Evolutionary conservation across 2,113 vertebrate genomes (phyloP).

Genomic region (Lucifuga dentata): DNA sequence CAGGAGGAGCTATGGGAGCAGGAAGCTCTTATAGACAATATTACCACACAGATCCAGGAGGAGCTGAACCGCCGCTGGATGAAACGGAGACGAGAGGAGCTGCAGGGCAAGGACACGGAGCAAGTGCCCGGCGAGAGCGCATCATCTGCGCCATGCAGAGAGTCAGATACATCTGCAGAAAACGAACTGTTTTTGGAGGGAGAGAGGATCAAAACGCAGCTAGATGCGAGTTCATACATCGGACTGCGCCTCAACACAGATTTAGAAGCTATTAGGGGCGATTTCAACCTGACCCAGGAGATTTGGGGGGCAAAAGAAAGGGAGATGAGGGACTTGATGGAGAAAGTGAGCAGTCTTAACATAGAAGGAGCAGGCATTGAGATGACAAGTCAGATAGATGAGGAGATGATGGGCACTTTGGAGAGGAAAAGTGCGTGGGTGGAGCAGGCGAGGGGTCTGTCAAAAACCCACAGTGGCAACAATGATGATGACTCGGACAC

Average conservation of each 20-base stretch:
- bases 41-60: constrained; percentile 88
- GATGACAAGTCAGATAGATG: constrained; percentile 24
- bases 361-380: constrained; percentile 54
- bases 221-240: constrained; percentile 92
- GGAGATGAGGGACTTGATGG: constrained; percentile 87
- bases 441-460: constrained; percentile 85
- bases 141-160: background rate
- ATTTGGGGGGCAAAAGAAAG: constrained; percentile 85
- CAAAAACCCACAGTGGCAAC: constrained; percentile 79
- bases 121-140: constrained; percentile 35
- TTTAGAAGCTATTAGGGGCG: constrained; percentile 86
- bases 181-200: constrained; percentile 85
- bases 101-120: constrained; percentile 71
- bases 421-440: constrained; percentile 81
- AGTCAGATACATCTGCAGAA: constrained; percentile 46
- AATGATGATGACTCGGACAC: constrained; percentile 96
- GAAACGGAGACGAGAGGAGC: constrained; percentile 87
- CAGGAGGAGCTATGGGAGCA: constrained; percentile 88
- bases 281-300: constrained; percentile 87
- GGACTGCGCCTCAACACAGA: constrained; percentile 92
- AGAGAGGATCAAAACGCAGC: constrained; percentile 89
- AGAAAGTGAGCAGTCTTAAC: constrained; percentile 85
- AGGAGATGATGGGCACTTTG: constrained; percentile 47
- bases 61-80: constrained; percentile 94
- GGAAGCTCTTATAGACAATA: constrained; percentile 85